phyloP scores from a whole-genome alignment of 2,113 vertebrate species.

The Labeo rohita region DNA sequence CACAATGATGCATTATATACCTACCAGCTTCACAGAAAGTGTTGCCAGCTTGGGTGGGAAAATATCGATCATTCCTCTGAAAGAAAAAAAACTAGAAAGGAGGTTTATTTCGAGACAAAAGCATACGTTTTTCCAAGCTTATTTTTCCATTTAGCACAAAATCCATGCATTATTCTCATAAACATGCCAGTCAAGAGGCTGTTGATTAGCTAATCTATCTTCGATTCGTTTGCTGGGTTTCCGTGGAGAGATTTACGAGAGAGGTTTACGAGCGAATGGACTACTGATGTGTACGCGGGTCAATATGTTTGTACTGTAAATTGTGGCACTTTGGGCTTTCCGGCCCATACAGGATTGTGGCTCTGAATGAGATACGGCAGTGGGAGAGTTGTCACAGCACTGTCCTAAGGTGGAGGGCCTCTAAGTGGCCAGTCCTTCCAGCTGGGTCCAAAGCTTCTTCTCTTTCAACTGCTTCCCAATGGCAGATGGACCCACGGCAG shows the following conservation, averaged over 20 bases:
- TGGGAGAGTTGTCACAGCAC: conserved; percentile 62
- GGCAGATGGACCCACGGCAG: conserved; percentile 76
- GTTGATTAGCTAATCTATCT: conserved; percentile 34
- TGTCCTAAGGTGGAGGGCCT: conserved; percentile 70
- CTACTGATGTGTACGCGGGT: neutral
- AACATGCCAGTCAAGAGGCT: neutral
- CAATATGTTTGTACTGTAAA: conserved; percentile 46
- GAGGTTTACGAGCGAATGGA: conserved; percentile 9
- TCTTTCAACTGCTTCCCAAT: conserved; percentile 76
- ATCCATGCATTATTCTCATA: neutral
- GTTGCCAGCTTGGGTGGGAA: conserved; percentile 15
- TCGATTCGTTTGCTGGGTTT: neutral
- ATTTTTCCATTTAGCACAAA: conserved; percentile 1
- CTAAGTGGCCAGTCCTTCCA: conserved; percentile 70
- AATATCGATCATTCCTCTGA: conserved; percentile 15
- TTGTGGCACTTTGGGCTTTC: conserved; percentile 32
- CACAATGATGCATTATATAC: neutral
- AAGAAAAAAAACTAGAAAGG: neutral
- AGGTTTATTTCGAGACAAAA: conserved; percentile 1
- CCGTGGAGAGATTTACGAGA: conserved; percentile 5
- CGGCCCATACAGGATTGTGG: neutral
- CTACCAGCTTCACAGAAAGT: neutral
- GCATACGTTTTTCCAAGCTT: neutral
- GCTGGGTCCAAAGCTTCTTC: conserved; percentile 67
- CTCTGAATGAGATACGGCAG: conserved; percentile 13